A percentile compares a stretch with the other conserved stretches of the same genome.
These are phyloP conservation scores for Pogonocichla stellata DNA, from an alignment of 2,113 vertebrate species.

Conservation along the genomic window DNA sequence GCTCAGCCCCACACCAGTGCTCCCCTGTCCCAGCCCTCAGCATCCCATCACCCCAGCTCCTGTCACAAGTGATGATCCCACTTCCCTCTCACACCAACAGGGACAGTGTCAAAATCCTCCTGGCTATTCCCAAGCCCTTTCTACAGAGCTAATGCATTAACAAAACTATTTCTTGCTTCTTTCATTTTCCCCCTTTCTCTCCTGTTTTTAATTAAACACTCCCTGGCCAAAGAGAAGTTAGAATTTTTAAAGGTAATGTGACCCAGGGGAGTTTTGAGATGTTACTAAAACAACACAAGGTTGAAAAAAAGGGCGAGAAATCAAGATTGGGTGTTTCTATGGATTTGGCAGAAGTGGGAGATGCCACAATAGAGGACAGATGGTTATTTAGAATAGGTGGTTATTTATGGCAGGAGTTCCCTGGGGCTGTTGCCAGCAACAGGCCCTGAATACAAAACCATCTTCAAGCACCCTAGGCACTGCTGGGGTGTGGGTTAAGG, in stretches of 20 bases:
- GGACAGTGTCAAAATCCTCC: neutral
- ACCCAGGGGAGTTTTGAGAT: too few relatives aligned
- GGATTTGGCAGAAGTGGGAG: neutral
- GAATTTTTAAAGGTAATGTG: too few relatives aligned
- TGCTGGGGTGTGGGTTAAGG: neutral
- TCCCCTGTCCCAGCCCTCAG: neutral
- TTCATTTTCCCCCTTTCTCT: constrained; percentile 3
- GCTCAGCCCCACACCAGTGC: neutral
- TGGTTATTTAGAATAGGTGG: neutral
- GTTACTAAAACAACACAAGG: too few relatives aligned
- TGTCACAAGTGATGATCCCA: neutral
- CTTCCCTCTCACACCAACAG: neutral
- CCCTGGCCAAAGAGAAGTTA: too few relatives aligned
- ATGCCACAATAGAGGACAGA: neutral
- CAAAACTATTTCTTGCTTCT: constrained; percentile 11
- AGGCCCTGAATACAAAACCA: neutral
- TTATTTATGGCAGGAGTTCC: neutral
- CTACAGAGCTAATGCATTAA: neutral
- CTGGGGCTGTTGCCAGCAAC: neutral
- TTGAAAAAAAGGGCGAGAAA: neutral
- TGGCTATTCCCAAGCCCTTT: neutral
- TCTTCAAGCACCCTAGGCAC: neutral
- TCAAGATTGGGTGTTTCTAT: neutral
- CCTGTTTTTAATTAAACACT: constrained; percentile 40
- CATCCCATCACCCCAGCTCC: neutral